Percentiles rank a stretch among this genome's conserved stretches.
Evolutionary conservation across 2,113 vertebrate species (phyloP).

Genomic region (Gracilinanus agilis): DNA sequence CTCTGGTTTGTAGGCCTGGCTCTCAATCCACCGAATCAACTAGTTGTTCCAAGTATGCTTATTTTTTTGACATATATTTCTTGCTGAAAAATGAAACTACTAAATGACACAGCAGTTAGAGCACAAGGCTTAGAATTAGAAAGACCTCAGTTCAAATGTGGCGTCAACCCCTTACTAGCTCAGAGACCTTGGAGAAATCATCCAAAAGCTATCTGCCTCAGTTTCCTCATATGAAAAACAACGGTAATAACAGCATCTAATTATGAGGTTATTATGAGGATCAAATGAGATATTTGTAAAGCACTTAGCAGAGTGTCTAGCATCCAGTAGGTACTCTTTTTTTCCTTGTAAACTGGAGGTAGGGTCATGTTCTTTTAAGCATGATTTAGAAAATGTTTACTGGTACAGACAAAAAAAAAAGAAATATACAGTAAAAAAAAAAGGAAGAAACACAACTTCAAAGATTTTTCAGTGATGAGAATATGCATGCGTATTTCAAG

Average conservation of each 20-base stretch:
- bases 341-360: background rate
- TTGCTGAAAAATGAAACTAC: background rate
- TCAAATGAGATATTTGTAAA: background rate
- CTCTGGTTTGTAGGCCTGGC: no score
- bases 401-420: slow-evolving; percentile 89
- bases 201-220: background rate
- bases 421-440: slow-evolving; percentile 83
- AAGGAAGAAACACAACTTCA: slow-evolving; percentile 91
- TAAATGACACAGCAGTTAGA: background rate
- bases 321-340: background rate
- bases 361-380: background rate
- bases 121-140: background rate
- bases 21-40: no score
- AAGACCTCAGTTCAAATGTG: background rate
- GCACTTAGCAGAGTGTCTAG: background rate
- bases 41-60: background rate
- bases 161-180: background rate
- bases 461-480: slow-evolving; percentile 94
- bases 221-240: background rate
- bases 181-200: background rate
- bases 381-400: slow-evolving; percentile 88
- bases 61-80: background rate
- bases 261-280: background rate
- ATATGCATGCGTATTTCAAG: slow-evolving; percentile 95
- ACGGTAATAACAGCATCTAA: background rate